Evolutionary conservation across 1,140 invertebrate species (phyloP).

Genomic region (Pseudomyrmex gracilis): DNA sequence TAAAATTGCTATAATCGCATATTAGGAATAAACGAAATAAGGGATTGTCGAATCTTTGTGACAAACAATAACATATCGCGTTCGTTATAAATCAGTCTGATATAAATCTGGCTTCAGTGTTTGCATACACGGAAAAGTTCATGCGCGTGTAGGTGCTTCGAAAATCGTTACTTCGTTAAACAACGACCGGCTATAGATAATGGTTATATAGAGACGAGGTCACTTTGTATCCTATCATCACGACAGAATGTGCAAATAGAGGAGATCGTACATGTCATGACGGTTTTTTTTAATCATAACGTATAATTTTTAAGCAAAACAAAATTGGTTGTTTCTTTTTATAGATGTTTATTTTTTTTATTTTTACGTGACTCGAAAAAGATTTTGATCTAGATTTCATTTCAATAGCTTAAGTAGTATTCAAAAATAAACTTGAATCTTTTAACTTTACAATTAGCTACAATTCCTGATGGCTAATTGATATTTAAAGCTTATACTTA

Average conservation of each 20-base stretch:
- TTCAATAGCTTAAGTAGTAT: background rate
- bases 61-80: conserved; percentile 20
- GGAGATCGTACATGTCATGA: conserved; percentile 45
- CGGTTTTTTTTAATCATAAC: conserved; percentile 52
- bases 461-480: no score
- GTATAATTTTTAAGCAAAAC: background rate
- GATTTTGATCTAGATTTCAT: background rate
- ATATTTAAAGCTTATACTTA: no score
- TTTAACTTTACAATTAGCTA: no score
- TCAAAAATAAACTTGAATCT: no score
- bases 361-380: background rate
- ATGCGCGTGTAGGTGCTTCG: conserved; percentile 78
- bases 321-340: background rate
- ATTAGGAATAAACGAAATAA: background rate
- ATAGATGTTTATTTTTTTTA: background rate
- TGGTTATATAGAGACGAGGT: conserved; percentile 62
- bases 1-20: background rate
- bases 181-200: conserved; percentile 56
- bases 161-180: conserved; percentile 82
- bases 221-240: conserved; percentile 55
- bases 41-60: conserved; percentile 2
- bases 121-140: conserved; percentile 65
- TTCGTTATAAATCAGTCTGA: conserved; percentile 73
- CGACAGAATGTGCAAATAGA: conserved; percentile 6
- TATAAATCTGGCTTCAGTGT: conserved; percentile 80